Evolutionary conservation across 2,797 vertebrate genomes (phyloP).

Genomic region (Moxostoma hubbsi): DNA sequence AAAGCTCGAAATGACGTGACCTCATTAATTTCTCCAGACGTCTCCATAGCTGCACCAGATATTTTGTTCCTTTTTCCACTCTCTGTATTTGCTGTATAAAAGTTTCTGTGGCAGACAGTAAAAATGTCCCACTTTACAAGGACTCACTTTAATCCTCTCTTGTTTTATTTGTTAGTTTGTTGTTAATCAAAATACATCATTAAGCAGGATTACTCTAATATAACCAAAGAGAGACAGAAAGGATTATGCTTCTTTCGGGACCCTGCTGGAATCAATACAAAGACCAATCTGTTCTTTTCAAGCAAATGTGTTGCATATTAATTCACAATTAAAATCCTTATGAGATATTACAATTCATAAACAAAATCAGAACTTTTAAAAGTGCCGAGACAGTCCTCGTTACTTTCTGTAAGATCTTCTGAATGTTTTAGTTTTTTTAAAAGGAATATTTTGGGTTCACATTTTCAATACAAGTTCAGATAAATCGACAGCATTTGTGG

Average conservation of each 20-base stretch:
- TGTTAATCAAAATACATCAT: constrained; percentile 48
- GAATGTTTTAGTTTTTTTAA: no score
- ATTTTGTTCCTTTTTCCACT: constrained; percentile 52
- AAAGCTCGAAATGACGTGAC: constrained; percentile 75
- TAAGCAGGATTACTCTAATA: constrained; percentile 47
- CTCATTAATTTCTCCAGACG: constrained; percentile 87
- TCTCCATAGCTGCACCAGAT: constrained; percentile 75
- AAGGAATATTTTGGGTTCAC: no score
- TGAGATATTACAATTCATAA: neutral
- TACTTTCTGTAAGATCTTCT: neutral
- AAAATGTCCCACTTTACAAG: constrained; percentile 40
- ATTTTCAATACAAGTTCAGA: no score
- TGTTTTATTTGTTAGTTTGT: constrained; percentile 29
- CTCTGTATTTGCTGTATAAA: constrained; percentile 18
- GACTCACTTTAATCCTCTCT: constrained; percentile 33
- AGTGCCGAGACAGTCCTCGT: neutral
- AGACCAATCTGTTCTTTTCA: constrained; percentile 20
- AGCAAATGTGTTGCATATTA: constrained; percentile 23
- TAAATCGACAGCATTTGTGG: no score
- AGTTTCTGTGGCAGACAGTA: constrained; percentile 44
- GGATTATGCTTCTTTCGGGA: constrained; percentile 51
- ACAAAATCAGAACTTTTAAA: neutral
- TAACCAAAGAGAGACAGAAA: constrained; percentile 37
- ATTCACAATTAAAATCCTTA: neutral
- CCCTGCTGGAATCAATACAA: constrained; percentile 48